Percentiles rank a stretch among this genome's conserved stretches.
These are phyloP conservation scores for Andrena bicolor DNA, from an alignment of 2,888 invertebrate species.

Conservation along the genomic window DNA sequence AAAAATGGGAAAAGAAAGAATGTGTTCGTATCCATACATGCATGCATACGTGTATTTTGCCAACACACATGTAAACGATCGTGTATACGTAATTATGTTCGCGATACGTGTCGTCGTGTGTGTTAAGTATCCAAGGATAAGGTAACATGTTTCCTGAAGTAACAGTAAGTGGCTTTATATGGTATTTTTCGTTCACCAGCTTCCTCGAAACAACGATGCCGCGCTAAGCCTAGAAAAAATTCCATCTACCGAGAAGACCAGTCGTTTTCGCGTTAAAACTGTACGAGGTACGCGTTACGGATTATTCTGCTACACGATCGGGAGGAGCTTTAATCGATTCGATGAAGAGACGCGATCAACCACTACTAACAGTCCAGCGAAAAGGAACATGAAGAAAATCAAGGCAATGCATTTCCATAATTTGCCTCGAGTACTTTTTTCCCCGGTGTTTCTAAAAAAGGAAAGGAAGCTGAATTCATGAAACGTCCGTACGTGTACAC, in stretches of 20 bases:
- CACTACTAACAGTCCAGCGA: constrained; percentile 58
- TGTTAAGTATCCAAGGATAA: constrained; percentile 47
- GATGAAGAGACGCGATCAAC: constrained; percentile 69
- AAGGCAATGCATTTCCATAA: constrained; percentile 74
- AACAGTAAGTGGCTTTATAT: constrained; percentile 61
- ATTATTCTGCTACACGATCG: constrained; percentile 63
- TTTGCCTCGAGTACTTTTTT: constrained; percentile 59
- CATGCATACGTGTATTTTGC: constrained; percentile 57
- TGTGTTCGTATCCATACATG: constrained; percentile 67
- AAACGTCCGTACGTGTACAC: constrained; percentile 40
- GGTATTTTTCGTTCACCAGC: constrained; percentile 59
- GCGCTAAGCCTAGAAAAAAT: constrained; percentile 71
- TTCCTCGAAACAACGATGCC: constrained; percentile 63
- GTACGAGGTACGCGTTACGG: constrained; percentile 65
- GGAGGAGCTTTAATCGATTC: constrained; percentile 72
- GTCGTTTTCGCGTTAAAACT: constrained; percentile 67
- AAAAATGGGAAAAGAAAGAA: constrained; percentile 33
- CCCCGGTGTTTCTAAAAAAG: constrained; percentile 62
- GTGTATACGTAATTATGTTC: constrained; percentile 25
- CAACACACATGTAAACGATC: constrained; percentile 37
- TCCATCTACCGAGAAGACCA: constrained; percentile 72
- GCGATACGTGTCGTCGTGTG: constrained; percentile 5
- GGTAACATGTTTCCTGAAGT: constrained; percentile 48
- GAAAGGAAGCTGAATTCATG: constrained; percentile 57
- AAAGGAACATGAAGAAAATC: constrained; percentile 73